Evolutionary conservation across 2,888 invertebrate genomes (phyloP).

Genomic region (Heliconius ismenius): DNA sequence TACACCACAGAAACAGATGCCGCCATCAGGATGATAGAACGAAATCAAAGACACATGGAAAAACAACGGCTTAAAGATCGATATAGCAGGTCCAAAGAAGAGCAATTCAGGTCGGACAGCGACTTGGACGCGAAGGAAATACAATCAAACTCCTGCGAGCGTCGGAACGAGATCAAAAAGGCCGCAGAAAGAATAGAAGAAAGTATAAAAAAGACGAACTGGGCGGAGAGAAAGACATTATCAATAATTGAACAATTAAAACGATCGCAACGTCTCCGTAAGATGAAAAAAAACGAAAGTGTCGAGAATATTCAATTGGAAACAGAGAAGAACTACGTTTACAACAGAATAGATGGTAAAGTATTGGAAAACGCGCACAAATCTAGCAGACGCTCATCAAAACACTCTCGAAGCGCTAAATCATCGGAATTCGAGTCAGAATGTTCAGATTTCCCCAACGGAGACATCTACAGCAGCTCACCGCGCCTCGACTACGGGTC

Average conservation of each 20-base stretch:
- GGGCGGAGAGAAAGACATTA: slow-evolving; percentile 75
- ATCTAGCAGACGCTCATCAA: slow-evolving; percentile 73
- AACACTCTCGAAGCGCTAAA: slow-evolving; percentile 84
- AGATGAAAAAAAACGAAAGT: slow-evolving; percentile 70
- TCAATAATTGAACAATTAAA: slow-evolving; percentile 77
- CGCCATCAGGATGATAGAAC: slow-evolving; percentile 80
- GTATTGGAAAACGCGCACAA: slow-evolving; percentile 80
- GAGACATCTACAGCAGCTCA: slow-evolving; percentile 69
- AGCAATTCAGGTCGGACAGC: slow-evolving; percentile 71
- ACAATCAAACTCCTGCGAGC: slow-evolving; percentile 54
- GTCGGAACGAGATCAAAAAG: slow-evolving; percentile 67
- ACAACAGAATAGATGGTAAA: slow-evolving; percentile 77
- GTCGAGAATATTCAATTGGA: slow-evolving; percentile 76
- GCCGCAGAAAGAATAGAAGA: slow-evolving; percentile 73
- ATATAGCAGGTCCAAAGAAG: slow-evolving; percentile 66
- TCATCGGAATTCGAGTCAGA: slow-evolving; percentile 91
- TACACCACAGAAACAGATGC: slow-evolving; percentile 84
- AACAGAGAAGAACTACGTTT: slow-evolving; percentile 73
- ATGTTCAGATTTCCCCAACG: slow-evolving; percentile 79
- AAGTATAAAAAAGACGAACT: slow-evolving; percentile 77
- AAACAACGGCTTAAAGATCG: slow-evolving; percentile 79
- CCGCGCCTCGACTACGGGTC: slow-evolving; percentile 81
- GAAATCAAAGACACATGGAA: slow-evolving; percentile 82
- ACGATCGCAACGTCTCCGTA: slow-evolving; percentile 71
- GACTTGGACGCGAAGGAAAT: slow-evolving; percentile 64